Evolutionary conservation across 2,113 vertebrate species (phyloP), one percentile per base, ranked within the genome.

Genomic region (Tringa solitaria): DNA sequence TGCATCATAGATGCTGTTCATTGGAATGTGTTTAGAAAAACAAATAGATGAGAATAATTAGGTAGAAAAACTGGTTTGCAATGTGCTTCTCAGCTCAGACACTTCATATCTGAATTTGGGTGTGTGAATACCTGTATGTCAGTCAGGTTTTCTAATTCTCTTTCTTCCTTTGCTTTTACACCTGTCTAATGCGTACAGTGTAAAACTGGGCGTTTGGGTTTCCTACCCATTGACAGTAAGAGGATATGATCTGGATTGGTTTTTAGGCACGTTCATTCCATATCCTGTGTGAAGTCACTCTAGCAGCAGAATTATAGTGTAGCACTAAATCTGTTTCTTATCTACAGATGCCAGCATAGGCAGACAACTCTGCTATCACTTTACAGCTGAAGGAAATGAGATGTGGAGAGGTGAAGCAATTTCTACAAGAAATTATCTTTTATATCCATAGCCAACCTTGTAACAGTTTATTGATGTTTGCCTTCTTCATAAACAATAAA

Each of bases 61-160:
- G 35, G 84, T 72, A 87, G 91, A 91, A 89, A 95, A 95, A 87
- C 91, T 93, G 77, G 73, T 95, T 95, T 82, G 77, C 67, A 48
- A 68, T 89, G 51, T 75, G 21, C 68, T 91, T 78, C 57, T 81
- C 27, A 13, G 33, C 59, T 81, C 86, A 91, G 84, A 74, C 35
- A 60, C 16, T 95, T 89, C 1, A 1, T 78, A 43, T 75, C 72
- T 64, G 83, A 89, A 73, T 89, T 84, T 51, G 68, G 56, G 51
- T 43, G 73, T 95, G 89, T 56, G 45, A 91, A 89, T 78, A 21
- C 43, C 51, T 32, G 12, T 17, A 11, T 68, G 39, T 81, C 56
- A 84, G 37, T 59, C 0, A 1, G 35, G 33, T 23, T 45, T 65
- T 60, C 84, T 78, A 74, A n/a, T 88, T 88, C 22, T 63, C 43